These are phyloP conservation scores for Cantharis rustica DNA, from an alignment of 2,888 invertebrate species.

Conservation along the genomic window DNA sequence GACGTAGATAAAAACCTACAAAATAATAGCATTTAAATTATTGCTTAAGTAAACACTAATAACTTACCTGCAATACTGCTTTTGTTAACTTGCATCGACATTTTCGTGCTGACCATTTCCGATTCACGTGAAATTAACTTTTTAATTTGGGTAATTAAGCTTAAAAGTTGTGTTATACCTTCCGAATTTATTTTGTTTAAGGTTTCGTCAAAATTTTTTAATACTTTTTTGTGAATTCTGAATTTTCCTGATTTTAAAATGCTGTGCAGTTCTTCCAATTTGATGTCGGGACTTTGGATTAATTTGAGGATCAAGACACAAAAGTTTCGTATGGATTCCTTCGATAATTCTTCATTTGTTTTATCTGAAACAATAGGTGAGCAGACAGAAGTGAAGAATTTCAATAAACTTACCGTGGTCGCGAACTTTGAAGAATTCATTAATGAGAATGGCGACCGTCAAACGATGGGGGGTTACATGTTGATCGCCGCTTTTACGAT, in stretches of 20 bases:
- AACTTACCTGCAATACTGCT: conserved; percentile 69
- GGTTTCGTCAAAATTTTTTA: conserved; percentile 64
- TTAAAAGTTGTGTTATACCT: conserved; percentile 54
- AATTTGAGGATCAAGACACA: conserved; percentile 80
- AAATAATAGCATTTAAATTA: conserved; percentile 41
- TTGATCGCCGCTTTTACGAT: neutral
- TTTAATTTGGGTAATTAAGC: conserved; percentile 45
- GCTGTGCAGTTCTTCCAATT: conserved; percentile 68
- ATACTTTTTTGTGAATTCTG: conserved; percentile 61
- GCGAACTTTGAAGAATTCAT: conserved; percentile 73
- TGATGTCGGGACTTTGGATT: conserved; percentile 82
- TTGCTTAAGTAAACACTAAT: neutral
- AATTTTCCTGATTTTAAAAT: conserved; percentile 68
- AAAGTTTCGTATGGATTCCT: conserved; percentile 64
- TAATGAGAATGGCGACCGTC: conserved; percentile 74
- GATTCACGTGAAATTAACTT: conserved; percentile 34
- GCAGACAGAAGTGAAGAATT: conserved; percentile 5
- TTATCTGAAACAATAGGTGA: conserved; percentile 6
- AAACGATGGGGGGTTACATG: conserved; percentile 81
- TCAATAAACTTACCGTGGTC: conserved; percentile 53
- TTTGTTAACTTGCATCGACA: conserved; percentile 58
- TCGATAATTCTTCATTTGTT: conserved; percentile 47
- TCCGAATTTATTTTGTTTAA: conserved; percentile 64
- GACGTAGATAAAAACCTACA: conserved; percentile 79
- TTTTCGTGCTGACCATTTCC: conserved; percentile 24